Evolutionary conservation across 2,113 vertebrate genomes (phyloP).

Genomic region (Pitta sordida): DNA sequence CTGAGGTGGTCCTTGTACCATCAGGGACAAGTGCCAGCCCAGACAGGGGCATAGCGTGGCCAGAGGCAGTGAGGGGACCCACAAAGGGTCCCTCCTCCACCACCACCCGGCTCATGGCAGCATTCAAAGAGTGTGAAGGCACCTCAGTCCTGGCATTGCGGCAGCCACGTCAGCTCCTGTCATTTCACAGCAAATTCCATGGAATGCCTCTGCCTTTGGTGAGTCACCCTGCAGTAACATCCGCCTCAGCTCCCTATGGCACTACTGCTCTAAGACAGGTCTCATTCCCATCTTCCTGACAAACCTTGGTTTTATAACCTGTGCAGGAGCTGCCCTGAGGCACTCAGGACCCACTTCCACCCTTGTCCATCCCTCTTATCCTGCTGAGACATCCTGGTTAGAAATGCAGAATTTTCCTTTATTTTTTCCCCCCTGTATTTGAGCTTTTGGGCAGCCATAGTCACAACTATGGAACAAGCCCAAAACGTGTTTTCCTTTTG

Average conservation of each 20-base stretch:
- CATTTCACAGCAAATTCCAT: neutral
- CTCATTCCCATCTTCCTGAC: neutral
- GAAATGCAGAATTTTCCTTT: neutral
- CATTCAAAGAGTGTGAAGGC: fast-evolving
- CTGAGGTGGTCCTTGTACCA: fast-evolving
- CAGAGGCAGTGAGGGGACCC: neutral
- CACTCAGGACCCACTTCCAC: neutral
- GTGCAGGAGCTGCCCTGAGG: neutral
- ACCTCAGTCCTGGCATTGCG: fast-evolving
- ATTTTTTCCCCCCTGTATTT: neutral
- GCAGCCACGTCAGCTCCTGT: neutral
- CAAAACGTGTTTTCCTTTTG: neutral
- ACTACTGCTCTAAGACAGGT: neutral
- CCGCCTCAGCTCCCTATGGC: neutral
- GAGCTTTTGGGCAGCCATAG: neutral
- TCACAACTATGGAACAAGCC: neutral
- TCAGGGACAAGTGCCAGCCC: neutral
- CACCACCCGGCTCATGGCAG: neutral
- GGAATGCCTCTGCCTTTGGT: neutral
- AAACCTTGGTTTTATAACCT: neutral
- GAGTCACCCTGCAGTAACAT: neutral
- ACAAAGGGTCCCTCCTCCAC: neutral
- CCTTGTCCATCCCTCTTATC: neutral
- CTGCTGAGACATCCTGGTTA: neutral
- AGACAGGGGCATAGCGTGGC: neutral